Conservation (phyloP, 2,797 vertebrate genomes). For the Anableps anableps region DNA sequence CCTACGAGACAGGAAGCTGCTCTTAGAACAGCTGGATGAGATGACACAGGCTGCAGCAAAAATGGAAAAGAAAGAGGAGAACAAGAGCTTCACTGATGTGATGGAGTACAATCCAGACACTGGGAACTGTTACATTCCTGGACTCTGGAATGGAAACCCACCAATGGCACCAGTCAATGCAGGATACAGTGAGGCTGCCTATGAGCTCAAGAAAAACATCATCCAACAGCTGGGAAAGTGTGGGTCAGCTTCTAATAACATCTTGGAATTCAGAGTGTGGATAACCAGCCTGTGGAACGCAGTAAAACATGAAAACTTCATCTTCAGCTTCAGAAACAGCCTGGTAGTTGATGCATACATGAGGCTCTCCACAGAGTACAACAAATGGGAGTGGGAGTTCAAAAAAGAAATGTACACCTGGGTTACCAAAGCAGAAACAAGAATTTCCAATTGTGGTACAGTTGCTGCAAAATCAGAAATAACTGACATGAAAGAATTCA, state of each 20-base stretch:
- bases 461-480: conserved; percentile 7
- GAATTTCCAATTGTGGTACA: conserved; percentile 55
- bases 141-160: conserved; percentile 85
- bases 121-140: conserved; percentile 83
- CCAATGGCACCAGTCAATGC: conserved; percentile 85
- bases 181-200: conserved; percentile 82
- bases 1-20: conserved; percentile 68
- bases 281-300: conserved; percentile 79
- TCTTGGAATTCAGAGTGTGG: conserved; percentile 77
- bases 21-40: conserved; percentile 70
- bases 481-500: conserved; percentile 21
- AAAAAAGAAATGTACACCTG: conserved; percentile 64
- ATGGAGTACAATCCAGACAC: conserved; percentile 76
- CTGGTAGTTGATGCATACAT: conserved; percentile 76
- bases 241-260: conserved; percentile 47
- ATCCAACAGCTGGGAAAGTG: conserved; percentile 67
- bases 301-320: conserved; percentile 78
- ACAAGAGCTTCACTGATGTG: conserved; percentile 73
- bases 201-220: conserved; percentile 80
- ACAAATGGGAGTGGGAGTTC: conserved; percentile 75
- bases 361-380: conserved; percentile 61
- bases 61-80: conserved; percentile 71
- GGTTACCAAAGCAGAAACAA: conserved; percentile 56
- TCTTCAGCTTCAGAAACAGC: conserved; percentile 81
- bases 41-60: conserved; percentile 74